Conservation (phyloP, 2,113 vertebrate genomes). For the Amphiprion ocellaris region DNA sequence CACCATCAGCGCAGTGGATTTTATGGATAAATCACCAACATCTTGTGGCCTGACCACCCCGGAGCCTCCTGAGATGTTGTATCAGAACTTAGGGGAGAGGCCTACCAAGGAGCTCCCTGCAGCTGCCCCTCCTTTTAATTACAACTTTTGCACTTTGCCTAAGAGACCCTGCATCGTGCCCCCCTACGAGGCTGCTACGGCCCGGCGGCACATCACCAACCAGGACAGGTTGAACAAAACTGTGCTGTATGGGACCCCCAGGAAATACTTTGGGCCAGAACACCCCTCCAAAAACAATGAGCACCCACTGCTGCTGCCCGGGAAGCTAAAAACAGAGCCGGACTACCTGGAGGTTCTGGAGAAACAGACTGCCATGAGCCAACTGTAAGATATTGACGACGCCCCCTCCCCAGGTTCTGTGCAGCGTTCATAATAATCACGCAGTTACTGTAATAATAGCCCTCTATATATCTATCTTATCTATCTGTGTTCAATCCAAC, state of each 20-base stretch:
- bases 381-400: slow-evolving; percentile 86
- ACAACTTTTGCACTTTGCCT: slow-evolving; percentile 99
- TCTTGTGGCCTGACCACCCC: slow-evolving; percentile 67
- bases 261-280: slow-evolving; percentile 92
- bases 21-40: slow-evolving; percentile 88
- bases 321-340: slow-evolving; percentile 95
- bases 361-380: slow-evolving; percentile 99
- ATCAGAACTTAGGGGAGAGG: slow-evolving; percentile 95
- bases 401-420: slow-evolving; percentile 37
- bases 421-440: slow-evolving; percentile 68
- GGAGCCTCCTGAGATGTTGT: slow-evolving; percentile 92
- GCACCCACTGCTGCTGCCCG: slow-evolving; percentile 93
- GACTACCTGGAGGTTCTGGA: slow-evolving; percentile 99
- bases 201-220: slow-evolving; percentile 87
- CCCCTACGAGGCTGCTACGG: slow-evolving; percentile 89
- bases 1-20: slow-evolving; percentile 93
- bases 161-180: slow-evolving; percentile 93
- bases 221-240: slow-evolving; percentile 96
- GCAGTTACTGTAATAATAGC: slow-evolving; percentile 71
- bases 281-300: slow-evolving; percentile 88
- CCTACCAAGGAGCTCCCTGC: slow-evolving; percentile 92
- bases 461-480: slow-evolving; percentile 77
- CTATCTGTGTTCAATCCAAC: slow-evolving; percentile 73
- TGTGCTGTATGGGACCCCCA: slow-evolving; percentile 95
- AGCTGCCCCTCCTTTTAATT: slow-evolving; percentile 87